These are phyloP conservation scores for Cantharis rufa DNA, from an alignment of 2,888 invertebrate genomes.

Conservation along the genomic window DNA sequence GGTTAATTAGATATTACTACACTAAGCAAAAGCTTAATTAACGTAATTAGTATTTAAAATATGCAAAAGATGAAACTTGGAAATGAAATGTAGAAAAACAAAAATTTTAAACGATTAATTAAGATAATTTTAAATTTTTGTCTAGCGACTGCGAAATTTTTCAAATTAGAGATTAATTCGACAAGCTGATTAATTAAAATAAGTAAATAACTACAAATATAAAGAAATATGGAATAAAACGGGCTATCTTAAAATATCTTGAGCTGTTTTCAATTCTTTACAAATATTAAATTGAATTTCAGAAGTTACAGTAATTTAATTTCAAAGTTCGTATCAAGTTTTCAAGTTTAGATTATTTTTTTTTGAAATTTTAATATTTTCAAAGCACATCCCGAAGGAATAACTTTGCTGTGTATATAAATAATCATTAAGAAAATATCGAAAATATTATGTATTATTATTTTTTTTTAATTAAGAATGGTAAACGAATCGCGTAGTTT, in stretches of 20 bases:
- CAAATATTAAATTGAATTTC: neutral
- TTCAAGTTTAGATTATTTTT: neutral
- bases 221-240: neutral
- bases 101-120: neutral
- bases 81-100: neutral
- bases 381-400: neutral
- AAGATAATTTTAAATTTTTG: neutral
- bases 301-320: neutral
- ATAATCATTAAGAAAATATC: neutral
- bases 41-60: neutral
- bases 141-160: neutral
- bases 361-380: neutral
- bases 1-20: neutral
- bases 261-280: neutral
- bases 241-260: neutral
- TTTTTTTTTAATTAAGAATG: neutral
- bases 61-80: neutral
- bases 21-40: neutral
- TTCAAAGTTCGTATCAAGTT: neutral
- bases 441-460: too few relatives aligned
- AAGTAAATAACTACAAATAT: neutral
- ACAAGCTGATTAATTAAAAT: neutral
- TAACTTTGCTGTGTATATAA: neutral
- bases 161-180: neutral
- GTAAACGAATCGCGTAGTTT: neutral